phyloP scores from a whole-genome alignment of 2,113 vertebrate genomes.

The Chionis minor region DNA sequence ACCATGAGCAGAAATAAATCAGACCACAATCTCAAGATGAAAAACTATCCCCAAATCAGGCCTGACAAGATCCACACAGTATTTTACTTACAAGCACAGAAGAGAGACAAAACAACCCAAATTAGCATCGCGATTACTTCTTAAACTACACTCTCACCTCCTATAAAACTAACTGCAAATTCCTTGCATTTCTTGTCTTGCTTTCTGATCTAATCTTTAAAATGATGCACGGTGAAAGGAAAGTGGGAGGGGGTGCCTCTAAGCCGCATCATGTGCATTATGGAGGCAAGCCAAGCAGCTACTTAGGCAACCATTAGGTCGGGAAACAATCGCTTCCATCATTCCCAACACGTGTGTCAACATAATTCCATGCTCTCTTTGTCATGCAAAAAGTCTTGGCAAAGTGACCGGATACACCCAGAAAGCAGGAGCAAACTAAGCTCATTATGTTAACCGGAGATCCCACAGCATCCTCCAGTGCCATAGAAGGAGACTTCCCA shows the following conservation, averaged over 20 bases:
- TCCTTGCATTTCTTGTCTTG: not conserved
- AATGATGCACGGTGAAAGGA: not conserved
- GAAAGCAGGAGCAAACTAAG: constrained; percentile 60
- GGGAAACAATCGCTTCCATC: constrained; percentile 64
- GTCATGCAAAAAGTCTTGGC: constrained; percentile 68
- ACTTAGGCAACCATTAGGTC: constrained; percentile 69
- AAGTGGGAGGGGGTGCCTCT: constrained; percentile 10
- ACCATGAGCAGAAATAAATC: not conserved
- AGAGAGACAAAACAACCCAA: not conserved
- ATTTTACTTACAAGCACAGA: not conserved
- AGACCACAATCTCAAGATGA: not conserved
- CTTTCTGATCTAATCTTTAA: constrained; percentile 8
- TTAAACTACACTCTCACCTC: not conserved
- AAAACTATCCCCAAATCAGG: not conserved
- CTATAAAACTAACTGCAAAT: not conserved
- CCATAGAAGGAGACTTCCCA: constrained; percentile 53
- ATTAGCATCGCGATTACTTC: not conserved
- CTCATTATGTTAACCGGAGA: constrained; percentile 64
- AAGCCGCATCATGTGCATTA: constrained; percentile 3
- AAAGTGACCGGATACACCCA: constrained; percentile 65
- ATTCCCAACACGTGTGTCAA: constrained; percentile 72
- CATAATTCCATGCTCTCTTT: constrained; percentile 72
- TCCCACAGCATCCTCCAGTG: constrained; percentile 55
- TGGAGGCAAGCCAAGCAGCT: constrained; percentile 61
- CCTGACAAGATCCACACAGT: not conserved